Percentiles rank a stretch among this genome's conserved stretches.
Evolutionary conservation across 2,113 vertebrate species (phyloP).

Genomic region (Daphoenositta chrysoptera): DNA sequence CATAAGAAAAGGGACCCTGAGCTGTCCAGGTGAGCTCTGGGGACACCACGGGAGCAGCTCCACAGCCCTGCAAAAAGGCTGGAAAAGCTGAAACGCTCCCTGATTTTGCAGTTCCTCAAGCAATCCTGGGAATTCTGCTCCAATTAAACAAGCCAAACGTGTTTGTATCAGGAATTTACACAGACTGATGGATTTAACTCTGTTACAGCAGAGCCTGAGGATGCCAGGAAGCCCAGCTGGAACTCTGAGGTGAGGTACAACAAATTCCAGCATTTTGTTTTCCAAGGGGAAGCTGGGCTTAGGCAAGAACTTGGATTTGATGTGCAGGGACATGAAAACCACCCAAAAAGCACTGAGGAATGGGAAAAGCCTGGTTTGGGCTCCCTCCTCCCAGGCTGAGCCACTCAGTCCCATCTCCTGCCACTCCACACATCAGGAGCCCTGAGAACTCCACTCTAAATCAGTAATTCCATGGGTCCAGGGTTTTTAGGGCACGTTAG

Average conservation of each 20-base stretch:
- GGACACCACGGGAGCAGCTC: not conserved
- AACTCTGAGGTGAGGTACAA: not conserved
- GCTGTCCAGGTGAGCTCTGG: not conserved
- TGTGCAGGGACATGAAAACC: not conserved
- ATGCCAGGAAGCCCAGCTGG: not conserved
- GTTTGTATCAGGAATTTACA: fast-evolving
- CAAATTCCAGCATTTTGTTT: not conserved
- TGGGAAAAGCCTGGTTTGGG: not conserved
- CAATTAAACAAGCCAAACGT: not conserved
- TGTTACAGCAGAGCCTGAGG: not conserved
- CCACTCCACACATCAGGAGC: not conserved
- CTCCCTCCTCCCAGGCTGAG: not conserved
- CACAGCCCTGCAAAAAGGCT: fast-evolving
- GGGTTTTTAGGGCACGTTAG: not conserved
- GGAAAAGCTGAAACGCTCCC: not conserved
- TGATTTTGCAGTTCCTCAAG: not conserved
- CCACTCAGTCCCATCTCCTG: not conserved
- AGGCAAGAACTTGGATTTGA: fast-evolving
- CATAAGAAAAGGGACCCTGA: too few species aligned
- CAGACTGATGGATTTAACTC: not conserved
- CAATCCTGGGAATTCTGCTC: not conserved
- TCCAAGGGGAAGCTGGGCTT: not conserved
- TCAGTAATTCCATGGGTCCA: fast-evolving
- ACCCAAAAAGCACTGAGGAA: not conserved
- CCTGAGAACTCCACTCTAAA: not conserved